A percentile compares a stretch with the other conserved stretches of the same genome.
Evolutionary conservation across 2,113 vertebrate genomes (phyloP).

Genomic region (Cygnus buccinator): DNA sequence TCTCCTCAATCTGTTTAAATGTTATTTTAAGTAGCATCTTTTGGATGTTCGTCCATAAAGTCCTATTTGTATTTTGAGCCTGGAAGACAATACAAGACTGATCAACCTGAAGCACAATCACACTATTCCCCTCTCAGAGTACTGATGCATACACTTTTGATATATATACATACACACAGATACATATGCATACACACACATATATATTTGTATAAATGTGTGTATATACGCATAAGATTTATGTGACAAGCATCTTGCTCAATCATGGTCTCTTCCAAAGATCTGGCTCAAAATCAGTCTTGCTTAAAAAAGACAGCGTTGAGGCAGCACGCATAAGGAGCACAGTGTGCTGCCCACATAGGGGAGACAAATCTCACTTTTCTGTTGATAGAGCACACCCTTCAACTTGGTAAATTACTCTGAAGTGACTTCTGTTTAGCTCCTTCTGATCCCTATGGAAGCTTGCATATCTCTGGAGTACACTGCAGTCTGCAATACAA

Average conservation of each 20-base stretch:
- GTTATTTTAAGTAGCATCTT: not conserved
- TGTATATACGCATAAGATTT: fast-evolving
- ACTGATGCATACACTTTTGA: not conserved
- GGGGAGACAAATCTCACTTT: not conserved
- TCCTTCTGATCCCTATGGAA: not conserved
- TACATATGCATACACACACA: not conserved
- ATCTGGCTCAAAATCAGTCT: not conserved
- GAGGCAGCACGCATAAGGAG: not conserved
- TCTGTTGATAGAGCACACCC: not conserved
- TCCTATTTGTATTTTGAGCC: not conserved
- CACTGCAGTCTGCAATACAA: not conserved
- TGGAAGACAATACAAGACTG: not conserved
- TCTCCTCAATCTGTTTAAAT: not conserved
- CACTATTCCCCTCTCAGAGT: not conserved
- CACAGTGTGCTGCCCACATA: not conserved
- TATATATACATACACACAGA: not conserved
- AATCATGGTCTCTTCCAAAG: not conserved
- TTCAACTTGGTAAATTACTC: not conserved
- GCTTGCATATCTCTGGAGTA: not conserved
- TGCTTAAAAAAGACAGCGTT: not conserved
- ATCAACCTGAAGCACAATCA: not conserved
- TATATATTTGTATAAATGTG: not conserved
- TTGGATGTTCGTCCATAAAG: not conserved
- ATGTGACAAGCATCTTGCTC: not conserved
- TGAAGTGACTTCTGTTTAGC: not conserved